phyloP scores from a whole-genome alignment of 2,113 vertebrate species.

The Cricetomys ansorgei region DNA sequence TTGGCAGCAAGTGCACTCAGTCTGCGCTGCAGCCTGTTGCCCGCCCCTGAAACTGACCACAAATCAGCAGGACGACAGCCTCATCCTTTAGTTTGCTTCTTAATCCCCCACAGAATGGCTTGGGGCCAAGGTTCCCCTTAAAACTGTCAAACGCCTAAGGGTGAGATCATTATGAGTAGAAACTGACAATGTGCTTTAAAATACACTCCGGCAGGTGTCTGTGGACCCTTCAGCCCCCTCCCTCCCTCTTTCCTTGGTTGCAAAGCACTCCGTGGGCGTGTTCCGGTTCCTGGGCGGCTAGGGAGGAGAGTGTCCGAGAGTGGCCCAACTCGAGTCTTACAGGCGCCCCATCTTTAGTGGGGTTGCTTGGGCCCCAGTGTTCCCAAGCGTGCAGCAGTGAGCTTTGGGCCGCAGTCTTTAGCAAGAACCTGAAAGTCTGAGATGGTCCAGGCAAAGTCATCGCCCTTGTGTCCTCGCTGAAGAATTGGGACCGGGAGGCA shows the following conservation, averaged over 20 bases:
- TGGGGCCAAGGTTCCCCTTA: not conserved
- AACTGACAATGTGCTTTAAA: slow-evolving; percentile 40
- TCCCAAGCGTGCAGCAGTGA: slow-evolving; percentile 2
- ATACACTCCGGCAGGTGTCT: slow-evolving; percentile 1
- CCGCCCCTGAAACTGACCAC: not conserved
- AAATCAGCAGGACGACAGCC: not conserved
- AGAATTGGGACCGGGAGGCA: not conserved
- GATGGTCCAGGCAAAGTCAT: slow-evolving; percentile 20
- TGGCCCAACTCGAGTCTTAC: not conserved
- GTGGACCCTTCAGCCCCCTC: not conserved
- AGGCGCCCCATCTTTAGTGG: not conserved
- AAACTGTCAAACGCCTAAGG: not conserved
- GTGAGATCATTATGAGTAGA: not conserved
- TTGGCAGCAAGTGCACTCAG: not conserved
- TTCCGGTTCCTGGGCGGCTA: not conserved
- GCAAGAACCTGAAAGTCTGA: not conserved
- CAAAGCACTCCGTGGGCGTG: not conserved
- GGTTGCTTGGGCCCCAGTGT: not conserved
- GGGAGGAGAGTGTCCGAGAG: slow-evolving; percentile 21
- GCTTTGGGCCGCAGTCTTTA: not conserved
- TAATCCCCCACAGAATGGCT: not conserved
- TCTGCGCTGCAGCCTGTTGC: not conserved
- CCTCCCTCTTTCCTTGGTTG: not conserved
- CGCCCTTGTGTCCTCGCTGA: slow-evolving; percentile 55
- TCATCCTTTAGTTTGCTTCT: not conserved